phyloP scores from a whole-genome alignment of 2,888 invertebrate genomes.

The Nephrotoma flavescens region DNA sequence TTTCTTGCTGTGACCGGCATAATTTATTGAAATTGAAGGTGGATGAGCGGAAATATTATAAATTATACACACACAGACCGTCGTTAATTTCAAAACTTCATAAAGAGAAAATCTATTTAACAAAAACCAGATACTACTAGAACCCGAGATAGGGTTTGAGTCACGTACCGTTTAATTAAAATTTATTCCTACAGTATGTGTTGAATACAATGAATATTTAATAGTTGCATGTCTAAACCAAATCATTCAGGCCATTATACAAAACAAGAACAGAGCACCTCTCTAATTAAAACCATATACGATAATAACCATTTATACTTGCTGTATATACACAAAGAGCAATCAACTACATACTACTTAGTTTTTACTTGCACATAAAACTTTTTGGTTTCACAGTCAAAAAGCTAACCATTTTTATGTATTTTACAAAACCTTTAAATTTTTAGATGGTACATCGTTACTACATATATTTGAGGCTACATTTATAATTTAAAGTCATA shows the following conservation, averaged over 20 bases:
- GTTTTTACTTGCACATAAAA: neutral
- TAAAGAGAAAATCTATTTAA: too few species aligned
- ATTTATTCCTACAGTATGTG: neutral
- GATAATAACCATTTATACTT: neutral
- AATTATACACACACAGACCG: too few species aligned
- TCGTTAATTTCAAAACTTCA: too few species aligned
- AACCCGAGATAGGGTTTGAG: neutral
- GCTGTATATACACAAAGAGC: neutral
- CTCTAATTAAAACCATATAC: neutral
- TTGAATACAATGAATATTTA: neutral
- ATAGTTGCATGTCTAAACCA: neutral
- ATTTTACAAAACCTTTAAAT: neutral
- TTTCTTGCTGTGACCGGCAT: too few species aligned
- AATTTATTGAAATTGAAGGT: too few species aligned
- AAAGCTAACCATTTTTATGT: neutral
- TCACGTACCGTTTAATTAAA: neutral
- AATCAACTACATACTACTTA: neutral
- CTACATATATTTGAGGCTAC: neutral
- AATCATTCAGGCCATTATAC: neutral
- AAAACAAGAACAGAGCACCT: neutral
- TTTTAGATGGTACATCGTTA: neutral
- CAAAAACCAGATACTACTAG: too few species aligned
- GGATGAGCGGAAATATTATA: too few species aligned
- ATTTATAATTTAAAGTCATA: neutral
- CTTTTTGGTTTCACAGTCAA: neutral